phyloP scores from a whole-genome alignment of 1,140 invertebrate species.

The Ephestia elutella region DNA sequence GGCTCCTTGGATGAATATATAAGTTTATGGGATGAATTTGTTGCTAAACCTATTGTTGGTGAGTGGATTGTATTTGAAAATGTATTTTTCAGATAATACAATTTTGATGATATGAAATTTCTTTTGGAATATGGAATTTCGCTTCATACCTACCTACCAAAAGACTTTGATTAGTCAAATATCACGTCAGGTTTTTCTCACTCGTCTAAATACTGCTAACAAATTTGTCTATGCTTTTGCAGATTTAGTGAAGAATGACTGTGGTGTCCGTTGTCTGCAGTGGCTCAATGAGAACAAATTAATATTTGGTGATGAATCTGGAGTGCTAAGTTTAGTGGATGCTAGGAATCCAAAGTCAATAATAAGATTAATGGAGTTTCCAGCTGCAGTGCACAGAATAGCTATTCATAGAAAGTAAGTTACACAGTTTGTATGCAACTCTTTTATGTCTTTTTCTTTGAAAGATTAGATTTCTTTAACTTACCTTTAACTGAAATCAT shows the following conservation, averaged over 20 bases:
- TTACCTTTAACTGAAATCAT: too few relatives aligned
- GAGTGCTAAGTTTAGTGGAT: constrained; percentile 49
- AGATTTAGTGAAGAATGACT: constrained; percentile 54
- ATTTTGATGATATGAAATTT: too few relatives aligned
- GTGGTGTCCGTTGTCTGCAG: constrained; percentile 53
- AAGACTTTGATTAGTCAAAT: too few relatives aligned
- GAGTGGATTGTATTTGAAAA: too few relatives aligned
- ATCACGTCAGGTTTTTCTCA: too few relatives aligned
- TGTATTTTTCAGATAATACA: too few relatives aligned
- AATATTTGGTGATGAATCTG: constrained; percentile 64
- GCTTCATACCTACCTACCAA: too few relatives aligned
- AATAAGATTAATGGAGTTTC: constrained; percentile 41
- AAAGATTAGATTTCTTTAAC: too few relatives aligned
- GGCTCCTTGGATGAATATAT: constrained; percentile 52
- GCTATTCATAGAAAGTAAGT: constrained; percentile 45
- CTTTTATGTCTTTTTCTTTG: not conserved
- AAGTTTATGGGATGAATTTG: constrained; percentile 57
- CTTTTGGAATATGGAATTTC: too few relatives aligned
- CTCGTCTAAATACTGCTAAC: too few relatives aligned
- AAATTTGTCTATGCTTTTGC: constrained; percentile 28
- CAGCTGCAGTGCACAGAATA: constrained; percentile 52
- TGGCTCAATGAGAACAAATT: constrained; percentile 60
- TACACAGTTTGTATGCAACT: constrained; percentile 8
- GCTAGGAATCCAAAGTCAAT: constrained; percentile 33
- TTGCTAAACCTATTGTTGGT: constrained; percentile 47